Base-by-base conservation (phyloP, 2,888 invertebrate species). In the Ormia ochracea region DNA sequence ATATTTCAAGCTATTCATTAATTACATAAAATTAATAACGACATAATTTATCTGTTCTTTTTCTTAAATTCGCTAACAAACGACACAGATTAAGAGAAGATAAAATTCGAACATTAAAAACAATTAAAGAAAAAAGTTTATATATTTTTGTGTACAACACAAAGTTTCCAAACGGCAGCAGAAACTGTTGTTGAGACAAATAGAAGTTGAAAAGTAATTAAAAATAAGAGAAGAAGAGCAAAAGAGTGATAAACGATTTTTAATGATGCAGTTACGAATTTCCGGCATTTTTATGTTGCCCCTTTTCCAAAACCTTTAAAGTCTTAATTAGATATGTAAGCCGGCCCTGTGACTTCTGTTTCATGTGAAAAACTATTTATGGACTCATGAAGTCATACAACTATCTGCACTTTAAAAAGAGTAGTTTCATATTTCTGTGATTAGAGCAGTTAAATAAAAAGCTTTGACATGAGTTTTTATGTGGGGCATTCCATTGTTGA, bases 401-500 rank as follows among this genome's bases (percentile, higher is more conserved):
- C n/a, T 59, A 17, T 2, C 28, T 59, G 43, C 26, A 41, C 17
- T 41, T 58, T 19, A 3, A 43, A 4, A 4, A 48, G 45, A 45
- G 1, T 61, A 31, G 33, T 61, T 61, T 31, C 7, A 14, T 10
- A 23, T 63, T 63, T 14, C 26, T 28, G 36, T 50, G 52, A 65
- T 65, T 33, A 54, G 43, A 54, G 43, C 31, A 45, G 45, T 45
- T 56, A 23, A 45, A 26, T 56, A 31, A 33, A 43, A 33, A 17
- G 43, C 17, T 21, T 41, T 6, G 14, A n/a, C 38, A 36, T 4
- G 23, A 28, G 9, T n/a, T n/a, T n/a, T n/a, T n/a, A n/a, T n/a
- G n/a, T n/a, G n/a, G n/a, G n/a, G n/a, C n/a, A n/a, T n/a, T n/a
- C n/a, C n/a, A n/a, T n/a, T n/a, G n/a, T n/a, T n/a, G n/a, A n/a